Evolutionary conservation across 2,113 vertebrate genomes (phyloP).

Genomic region (Xerus inauris): DNA sequence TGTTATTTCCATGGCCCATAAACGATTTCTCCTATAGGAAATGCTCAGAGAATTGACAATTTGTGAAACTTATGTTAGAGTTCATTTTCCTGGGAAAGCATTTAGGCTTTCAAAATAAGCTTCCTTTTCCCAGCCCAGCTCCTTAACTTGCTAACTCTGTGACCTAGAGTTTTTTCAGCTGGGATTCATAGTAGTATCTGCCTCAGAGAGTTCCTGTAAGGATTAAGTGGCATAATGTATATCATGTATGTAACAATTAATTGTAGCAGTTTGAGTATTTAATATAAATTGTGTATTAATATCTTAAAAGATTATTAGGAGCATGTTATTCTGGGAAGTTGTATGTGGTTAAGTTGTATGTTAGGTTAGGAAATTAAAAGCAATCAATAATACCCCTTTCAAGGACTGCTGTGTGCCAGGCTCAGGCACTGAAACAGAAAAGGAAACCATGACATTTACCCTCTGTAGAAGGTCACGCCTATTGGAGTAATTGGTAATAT

Average conservation of each 20-base stretch:
- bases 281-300: not conserved
- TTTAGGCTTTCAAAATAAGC: not conserved
- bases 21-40: not conserved
- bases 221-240: not conserved
- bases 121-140: not conserved
- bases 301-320: not conserved
- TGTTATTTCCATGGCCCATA: not conserved
- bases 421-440: not conserved
- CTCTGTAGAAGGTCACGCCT: not conserved
- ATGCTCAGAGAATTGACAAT: not conserved
- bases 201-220: not conserved
- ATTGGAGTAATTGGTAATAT: not conserved
- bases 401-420: not conserved
- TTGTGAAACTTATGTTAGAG: not conserved
- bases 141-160: not conserved
- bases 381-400: not conserved
- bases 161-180: not conserved
- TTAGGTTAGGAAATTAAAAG: conserved; percentile 2
- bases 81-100: not conserved
- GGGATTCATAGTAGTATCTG: not conserved
- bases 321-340: not conserved
- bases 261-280: not conserved
- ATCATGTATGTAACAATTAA: not conserved
- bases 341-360: not conserved
- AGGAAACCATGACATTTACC: not conserved